Base-by-base conservation (phyloP, 1,140 invertebrate genomes). In the Bombus confusus region DNA sequence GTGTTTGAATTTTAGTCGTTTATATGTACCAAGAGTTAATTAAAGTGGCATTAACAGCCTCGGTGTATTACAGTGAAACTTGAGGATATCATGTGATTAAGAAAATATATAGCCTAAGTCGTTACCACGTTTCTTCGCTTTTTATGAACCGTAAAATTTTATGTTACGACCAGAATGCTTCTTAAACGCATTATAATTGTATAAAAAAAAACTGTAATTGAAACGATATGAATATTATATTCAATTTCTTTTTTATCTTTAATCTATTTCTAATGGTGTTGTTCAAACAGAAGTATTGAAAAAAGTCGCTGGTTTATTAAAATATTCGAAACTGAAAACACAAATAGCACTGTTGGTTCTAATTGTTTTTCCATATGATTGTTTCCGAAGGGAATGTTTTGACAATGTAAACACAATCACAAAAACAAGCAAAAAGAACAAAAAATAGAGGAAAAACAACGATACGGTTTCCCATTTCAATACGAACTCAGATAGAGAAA, bases 21-120 rank as follows among this genome's bases (percentile, higher is more conserved):
- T 64, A 74, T 78, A 66, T 34, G 47, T 62, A 31, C 41, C 37
- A 10, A 2, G 18, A 37, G 76, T 84, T 88, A 84, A 88, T 87
- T 87, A 87, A 87, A 64, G 62, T 37, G 37, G 57, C 41, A 79
- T 88, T 87, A 88, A 84, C 52, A 73, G 72, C n/a, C 37, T 69
- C 34, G 37, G 34, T 39, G 34, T 39, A 39, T 39, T 37, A 71
- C 25, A 22, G 25, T 8, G 47, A 72, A 41, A 52, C 37, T 4
- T 12, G 52, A 8, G 64, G n/a, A 22, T 18, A 62, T 57, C 28
- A 22, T 10, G 39, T 39, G 87, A 80, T 87, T 85, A 87, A 64
- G 81, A 37, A 37, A 87, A 87, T 80, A 71, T 84, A 87, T 87
- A 84, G 81, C 41, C 69, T 18, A 10, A 37, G 25, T 52, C 39